phyloP scores from a whole-genome alignment of 2,797 vertebrate species.

The Siniperca obscura region DNA sequence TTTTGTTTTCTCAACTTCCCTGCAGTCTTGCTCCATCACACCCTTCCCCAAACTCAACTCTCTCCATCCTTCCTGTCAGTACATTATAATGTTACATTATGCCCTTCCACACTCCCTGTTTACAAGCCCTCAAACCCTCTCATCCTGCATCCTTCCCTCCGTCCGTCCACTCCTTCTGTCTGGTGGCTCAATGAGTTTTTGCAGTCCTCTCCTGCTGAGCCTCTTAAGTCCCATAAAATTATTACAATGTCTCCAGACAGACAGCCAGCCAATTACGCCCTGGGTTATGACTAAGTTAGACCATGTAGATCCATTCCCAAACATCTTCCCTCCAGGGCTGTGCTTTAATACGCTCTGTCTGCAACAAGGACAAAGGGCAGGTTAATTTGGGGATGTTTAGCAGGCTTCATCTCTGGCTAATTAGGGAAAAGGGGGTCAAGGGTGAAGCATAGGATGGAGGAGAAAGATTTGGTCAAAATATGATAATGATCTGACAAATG shows the following conservation, averaged over 20 bases:
- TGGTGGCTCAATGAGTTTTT: slow-evolving; percentile 43
- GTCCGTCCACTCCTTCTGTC: slow-evolving; percentile 44
- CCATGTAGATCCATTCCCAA: slow-evolving; percentile 54
- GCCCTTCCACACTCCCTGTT: background rate
- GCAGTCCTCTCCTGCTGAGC: slow-evolving; percentile 66
- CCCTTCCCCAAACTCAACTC: background rate
- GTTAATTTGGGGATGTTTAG: slow-evolving; percentile 39
- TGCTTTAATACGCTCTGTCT: slow-evolving; percentile 47
- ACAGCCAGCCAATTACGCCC: slow-evolving; percentile 37
- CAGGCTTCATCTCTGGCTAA: slow-evolving; percentile 35
- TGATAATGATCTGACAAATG: background rate
- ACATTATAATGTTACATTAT: slow-evolving; percentile 12
- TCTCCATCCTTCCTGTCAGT: slow-evolving; percentile 6
- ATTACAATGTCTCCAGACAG: slow-evolving; percentile 70
- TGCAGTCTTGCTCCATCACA: background rate
- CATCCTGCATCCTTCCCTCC: background rate
- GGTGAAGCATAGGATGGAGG: background rate
- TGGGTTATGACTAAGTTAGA: slow-evolving; percentile 58
- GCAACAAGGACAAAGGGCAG: slow-evolving; percentile 34
- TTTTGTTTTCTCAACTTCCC: slow-evolving; percentile 10
- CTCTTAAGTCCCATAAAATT: slow-evolving; percentile 62
- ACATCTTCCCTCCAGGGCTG: slow-evolving; percentile 48
- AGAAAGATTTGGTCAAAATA: slow-evolving; percentile 9
- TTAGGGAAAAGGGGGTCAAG: background rate
- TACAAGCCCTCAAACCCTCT: slow-evolving; percentile 17